These are phyloP conservation scores for Sericinus montela DNA, from an alignment of 2,888 invertebrate genomes.

Conservation along the genomic window DNA sequence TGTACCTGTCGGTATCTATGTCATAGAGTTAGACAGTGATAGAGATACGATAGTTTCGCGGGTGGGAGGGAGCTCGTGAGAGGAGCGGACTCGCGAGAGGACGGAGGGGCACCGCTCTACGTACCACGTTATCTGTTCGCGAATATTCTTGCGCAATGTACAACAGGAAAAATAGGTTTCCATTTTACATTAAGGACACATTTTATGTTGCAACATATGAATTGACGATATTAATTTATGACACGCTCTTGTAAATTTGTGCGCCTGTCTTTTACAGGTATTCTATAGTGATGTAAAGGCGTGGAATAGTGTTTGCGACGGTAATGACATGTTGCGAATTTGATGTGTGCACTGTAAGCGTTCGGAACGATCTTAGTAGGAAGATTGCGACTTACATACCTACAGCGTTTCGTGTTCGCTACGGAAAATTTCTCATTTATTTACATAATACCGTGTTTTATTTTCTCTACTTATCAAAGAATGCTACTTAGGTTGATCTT, in stretches of 20 bases:
- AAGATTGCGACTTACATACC: conserved; percentile 22
- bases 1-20: conserved; percentile 68
- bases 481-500: too few species aligned
- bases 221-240: conserved; percentile 22
- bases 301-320: conserved; percentile 4
- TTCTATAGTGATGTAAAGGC: conserved; percentile 36
- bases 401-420: conserved; percentile 19
- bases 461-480: too few species aligned
- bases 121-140: conserved; percentile 71
- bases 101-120: conserved; percentile 64
- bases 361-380: conserved; percentile 41
- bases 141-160: conserved; percentile 75
- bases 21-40: conserved; percentile 56
- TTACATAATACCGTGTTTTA: conserved; percentile 6
- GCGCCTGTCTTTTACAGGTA: conserved; percentile 36
- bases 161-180: conserved; percentile 65
- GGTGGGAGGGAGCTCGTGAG: conserved; percentile 41
- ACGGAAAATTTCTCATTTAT: conserved; percentile 25
- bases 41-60: conserved; percentile 23
- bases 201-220: conserved; percentile 28
- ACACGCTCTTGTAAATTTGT: conserved; percentile 22
- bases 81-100: conserved; percentile 69
- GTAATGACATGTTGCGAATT: conserved; percentile 29
- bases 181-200: conserved; percentile 36
- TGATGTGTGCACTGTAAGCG: conserved; percentile 50